Evolutionary conservation across 2,797 vertebrate genomes (phyloP), one percentile per base, ranked within the genome.

Genomic region (Ceyx erithaca): DNA sequence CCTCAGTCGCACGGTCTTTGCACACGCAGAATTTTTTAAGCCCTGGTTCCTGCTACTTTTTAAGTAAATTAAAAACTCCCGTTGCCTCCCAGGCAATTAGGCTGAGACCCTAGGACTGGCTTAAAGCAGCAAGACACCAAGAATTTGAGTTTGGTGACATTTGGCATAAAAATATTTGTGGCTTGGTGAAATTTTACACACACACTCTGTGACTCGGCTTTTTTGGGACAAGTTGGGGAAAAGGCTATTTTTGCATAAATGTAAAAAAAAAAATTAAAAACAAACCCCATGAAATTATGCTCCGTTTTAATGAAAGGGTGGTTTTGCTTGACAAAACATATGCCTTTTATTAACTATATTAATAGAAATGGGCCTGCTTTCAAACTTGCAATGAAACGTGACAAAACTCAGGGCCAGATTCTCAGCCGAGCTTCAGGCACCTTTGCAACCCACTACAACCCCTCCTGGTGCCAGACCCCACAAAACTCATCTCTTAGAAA

Each of bases 271-370:
- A 30, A 23, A 25, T 25, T 25, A 45, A 46, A 46, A 46, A 10
- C 45, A 46, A 51, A 16, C 8, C 19, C 43, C 55, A 78, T 84
- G 57, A 95, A 96, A 95, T 94, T 89, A 92, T 30, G n/a, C 59
- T 87, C 26, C 0, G 0, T 91, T 94, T 95, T 94, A 96, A 95
- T 89, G 81, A 93, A 94, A 93, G 89, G 63, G 89, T 3, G 30
- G 89, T 85, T 96, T 93, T 80, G 69, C 94, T 87, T 89, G 52
- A 94, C 83, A 83, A 81, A 95, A 93, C 94, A 94, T 90, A 79
- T 96, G 94, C 87, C 54, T 95, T 91, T 92, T 94, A 95, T 96
- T 95, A 95, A 85, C 85, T 67, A 83, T 68, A 94, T 96, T 95
- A 95, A 93, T 92, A 94, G 92, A 95, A 96, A 88, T 49, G 82